phyloP scores from a whole-genome alignment of 37 sponge, comb jelly and placozoan species.

The Hexactinellida sp. region DNA sequence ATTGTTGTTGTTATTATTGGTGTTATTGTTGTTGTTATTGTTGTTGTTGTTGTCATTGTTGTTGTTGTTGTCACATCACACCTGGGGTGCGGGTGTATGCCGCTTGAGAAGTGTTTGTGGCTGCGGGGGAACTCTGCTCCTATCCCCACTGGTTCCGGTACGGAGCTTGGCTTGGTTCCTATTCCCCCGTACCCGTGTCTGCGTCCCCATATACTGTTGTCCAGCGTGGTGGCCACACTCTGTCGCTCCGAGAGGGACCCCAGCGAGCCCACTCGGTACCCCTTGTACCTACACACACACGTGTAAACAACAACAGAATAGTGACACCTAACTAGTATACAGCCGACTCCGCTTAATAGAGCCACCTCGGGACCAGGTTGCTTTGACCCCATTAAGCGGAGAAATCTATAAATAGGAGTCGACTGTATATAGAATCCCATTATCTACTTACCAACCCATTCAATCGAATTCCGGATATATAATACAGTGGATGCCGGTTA shows the following conservation, averaged over 20 bases:
- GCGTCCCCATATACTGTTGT: not conserved
- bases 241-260: not conserved
- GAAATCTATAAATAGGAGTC: too few species aligned
- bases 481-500: too few species aligned
- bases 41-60: too few species aligned
- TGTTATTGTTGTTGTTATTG: too few species aligned
- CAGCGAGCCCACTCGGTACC: not conserved
- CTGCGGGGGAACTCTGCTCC: not conserved
- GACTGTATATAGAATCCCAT: too few species aligned
- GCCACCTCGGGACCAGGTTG: too few species aligned
- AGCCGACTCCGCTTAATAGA: too few species aligned
- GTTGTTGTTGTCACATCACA: too few species aligned
- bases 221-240: not conserved
- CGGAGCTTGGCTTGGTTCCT: not conserved
- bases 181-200: conserved; percentile 4
- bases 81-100: not conserved
- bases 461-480: too few species aligned
- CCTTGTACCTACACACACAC: not conserved
- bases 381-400: too few species aligned
- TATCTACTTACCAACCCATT: too few species aligned
- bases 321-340: not conserved
- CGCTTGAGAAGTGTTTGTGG: not conserved
- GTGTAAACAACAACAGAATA: not conserved
- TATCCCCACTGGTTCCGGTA: not conserved
- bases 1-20: too few species aligned